phyloP scores from a whole-genome alignment of 1,140 invertebrate genomes.

The Anthonomus grandis region DNA sequence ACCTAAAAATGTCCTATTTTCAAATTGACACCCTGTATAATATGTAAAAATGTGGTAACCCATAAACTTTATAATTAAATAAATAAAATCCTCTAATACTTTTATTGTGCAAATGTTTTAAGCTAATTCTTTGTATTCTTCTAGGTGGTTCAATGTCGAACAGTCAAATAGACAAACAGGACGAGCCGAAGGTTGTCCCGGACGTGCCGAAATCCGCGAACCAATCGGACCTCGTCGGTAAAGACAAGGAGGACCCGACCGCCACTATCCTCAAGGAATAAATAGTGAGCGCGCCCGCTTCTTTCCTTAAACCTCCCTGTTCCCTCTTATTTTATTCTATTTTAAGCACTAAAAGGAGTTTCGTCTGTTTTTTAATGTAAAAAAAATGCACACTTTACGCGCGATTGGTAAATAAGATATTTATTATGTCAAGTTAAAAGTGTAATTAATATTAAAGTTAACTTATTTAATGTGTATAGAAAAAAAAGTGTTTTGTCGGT shows the following conservation, averaged over 20 bases:
- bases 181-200: slow-evolving; percentile 33
- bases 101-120: background rate
- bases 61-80: too few relatives aligned
- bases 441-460: background rate
- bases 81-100: too few relatives aligned
- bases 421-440: background rate
- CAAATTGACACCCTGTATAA: too few relatives aligned
- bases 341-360: slow-evolving; percentile 38
- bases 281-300: slow-evolving; percentile 35
- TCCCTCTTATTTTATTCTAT: slow-evolving; percentile 10
- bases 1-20: too few relatives aligned
- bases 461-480: background rate
- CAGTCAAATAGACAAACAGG: slow-evolving; percentile 40
- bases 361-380: slow-evolving; percentile 9
- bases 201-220: slow-evolving; percentile 3
- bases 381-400: background rate
- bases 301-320: slow-evolving; percentile 30
- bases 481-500: background rate
- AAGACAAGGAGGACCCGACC: slow-evolving; percentile 16
- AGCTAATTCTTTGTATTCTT: slow-evolving; percentile 10
- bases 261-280: slow-evolving; percentile 32
- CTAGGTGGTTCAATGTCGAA: slow-evolving; percentile 31
- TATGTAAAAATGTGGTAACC: too few relatives aligned
- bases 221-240: background rate
- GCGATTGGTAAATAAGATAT: background rate